Conservation (phyloP, 1,140 invertebrate genomes). For the Papilio polyxenes region DNA sequence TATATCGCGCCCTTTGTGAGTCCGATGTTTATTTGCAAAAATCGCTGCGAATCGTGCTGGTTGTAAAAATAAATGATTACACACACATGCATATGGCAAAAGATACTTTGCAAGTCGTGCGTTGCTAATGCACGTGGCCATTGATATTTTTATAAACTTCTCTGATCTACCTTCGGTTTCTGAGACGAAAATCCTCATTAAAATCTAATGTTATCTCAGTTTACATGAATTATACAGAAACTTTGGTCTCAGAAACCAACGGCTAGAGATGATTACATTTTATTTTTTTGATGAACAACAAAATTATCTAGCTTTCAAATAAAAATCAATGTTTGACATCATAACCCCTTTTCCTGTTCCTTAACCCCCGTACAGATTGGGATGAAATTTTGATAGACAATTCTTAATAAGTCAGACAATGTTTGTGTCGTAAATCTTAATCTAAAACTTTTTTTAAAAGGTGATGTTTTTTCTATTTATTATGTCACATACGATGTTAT, state of each 20-base stretch:
- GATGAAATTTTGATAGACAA: no score
- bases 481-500: not conserved
- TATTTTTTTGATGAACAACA: not conserved
- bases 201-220: no score
- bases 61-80: slow-evolving; percentile 32
- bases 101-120: slow-evolving; percentile 18
- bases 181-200: no score
- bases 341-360: not conserved
- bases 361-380: no score
- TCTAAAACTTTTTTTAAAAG: no score
- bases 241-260: no score
- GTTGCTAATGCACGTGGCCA: not conserved
- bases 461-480: not conserved
- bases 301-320: not conserved
- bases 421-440: not conserved
- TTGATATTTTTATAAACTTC: slow-evolving; percentile 17
- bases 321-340: not conserved
- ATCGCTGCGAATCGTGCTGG: slow-evolving; percentile 13
- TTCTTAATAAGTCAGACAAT: no score
- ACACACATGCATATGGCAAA: not conserved
- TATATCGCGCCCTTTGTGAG: slow-evolving; percentile 29
- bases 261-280: not conserved
- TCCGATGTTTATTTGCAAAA: slow-evolving; percentile 28
- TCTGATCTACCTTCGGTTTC: not conserved
- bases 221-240: no score